Percentiles rank a stretch among this genome's conserved stretches.
Conservation (phyloP, 1,140 invertebrate genomes). For the Lethocerus indicus region DNA sequence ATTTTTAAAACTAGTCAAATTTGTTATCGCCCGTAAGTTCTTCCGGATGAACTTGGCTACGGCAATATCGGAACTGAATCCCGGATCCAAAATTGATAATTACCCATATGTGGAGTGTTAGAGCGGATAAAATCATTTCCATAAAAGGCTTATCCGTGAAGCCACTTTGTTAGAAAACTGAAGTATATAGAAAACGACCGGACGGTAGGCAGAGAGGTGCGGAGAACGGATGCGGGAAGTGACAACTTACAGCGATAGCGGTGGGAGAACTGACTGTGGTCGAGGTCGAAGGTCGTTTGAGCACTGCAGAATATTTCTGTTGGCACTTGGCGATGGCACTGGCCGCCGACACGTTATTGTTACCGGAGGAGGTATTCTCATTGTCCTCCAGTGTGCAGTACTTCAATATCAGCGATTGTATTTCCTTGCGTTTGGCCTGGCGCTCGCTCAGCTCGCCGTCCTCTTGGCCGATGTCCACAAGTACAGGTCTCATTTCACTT, state of each 20-base stretch:
- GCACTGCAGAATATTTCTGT: constrained; percentile 20
- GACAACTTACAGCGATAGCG: constrained; percentile 8
- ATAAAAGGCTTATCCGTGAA: no score
- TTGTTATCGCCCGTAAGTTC: no score
- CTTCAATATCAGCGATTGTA: constrained; percentile 58
- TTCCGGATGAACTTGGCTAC: no score
- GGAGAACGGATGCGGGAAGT: no score
- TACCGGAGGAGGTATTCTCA: constrained; percentile 1
- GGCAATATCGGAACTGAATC: no score
- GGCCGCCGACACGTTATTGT: neutral
- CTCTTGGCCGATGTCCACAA: constrained; percentile 9
- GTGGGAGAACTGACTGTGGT: neutral
- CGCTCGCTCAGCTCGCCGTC: constrained; percentile 34
- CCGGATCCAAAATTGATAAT: no score
- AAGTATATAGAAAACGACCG: no score
- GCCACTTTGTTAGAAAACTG: no score
- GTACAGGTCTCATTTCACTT: constrained; percentile 8
- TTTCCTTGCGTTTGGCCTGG: constrained; percentile 59
- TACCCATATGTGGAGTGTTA: no score
- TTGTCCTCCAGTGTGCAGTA: constrained; percentile 50
- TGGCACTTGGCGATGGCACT: constrained; percentile 19
- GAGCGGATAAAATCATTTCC: no score
- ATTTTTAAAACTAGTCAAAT: no score
- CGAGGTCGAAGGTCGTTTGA: constrained; percentile 7
- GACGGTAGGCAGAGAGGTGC: no score